These are phyloP conservation scores for Drosophila subquinaria DNA, from an alignment of 2,888 invertebrate species.

Conservation along the genomic window DNA sequence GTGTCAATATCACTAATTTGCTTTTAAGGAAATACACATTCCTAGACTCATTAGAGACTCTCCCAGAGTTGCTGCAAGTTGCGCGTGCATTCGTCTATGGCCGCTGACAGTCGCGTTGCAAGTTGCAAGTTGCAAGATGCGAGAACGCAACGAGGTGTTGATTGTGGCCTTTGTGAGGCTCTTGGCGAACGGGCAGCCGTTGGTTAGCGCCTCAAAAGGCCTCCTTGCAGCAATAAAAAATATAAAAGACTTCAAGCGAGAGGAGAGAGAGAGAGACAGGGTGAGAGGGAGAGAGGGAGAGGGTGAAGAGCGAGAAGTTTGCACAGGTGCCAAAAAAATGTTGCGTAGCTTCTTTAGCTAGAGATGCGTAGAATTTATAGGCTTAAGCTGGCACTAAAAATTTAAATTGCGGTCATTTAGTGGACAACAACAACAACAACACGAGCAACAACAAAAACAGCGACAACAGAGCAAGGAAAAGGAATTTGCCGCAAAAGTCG, in stretches of 20 bases:
- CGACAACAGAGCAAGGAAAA: constrained; percentile 5
- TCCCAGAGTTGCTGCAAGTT: not conserved
- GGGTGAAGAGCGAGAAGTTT: constrained; percentile 7
- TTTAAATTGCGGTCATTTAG: constrained; percentile 77
- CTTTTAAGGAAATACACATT: not conserved
- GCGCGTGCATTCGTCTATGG: not conserved
- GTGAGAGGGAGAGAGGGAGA: not conserved
- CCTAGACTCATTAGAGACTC: not conserved
- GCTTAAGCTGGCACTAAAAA: constrained; percentile 69
- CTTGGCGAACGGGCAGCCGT: constrained; percentile 34
- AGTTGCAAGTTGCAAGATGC: constrained; percentile 15
- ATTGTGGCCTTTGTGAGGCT: constrained; percentile 64
- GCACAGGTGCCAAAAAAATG: constrained; percentile 65
- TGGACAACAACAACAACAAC: constrained; percentile 38
- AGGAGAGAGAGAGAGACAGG: not conserved
- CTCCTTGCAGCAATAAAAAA: constrained; percentile 47
- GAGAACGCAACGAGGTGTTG: constrained; percentile 62
- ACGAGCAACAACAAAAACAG: not conserved
- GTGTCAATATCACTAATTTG: not conserved
- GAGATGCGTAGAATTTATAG: constrained; percentile 67
- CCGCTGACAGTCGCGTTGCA: not conserved
- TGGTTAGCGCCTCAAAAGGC: constrained; percentile 9
- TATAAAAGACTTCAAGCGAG: not conserved
- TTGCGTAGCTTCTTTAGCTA: constrained; percentile 35
- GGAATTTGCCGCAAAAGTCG: constrained; percentile 27